These are phyloP conservation scores for Spizaetus ornatus DNA, from an alignment of 2,113 vertebrate species.

Conservation along the genomic window DNA sequence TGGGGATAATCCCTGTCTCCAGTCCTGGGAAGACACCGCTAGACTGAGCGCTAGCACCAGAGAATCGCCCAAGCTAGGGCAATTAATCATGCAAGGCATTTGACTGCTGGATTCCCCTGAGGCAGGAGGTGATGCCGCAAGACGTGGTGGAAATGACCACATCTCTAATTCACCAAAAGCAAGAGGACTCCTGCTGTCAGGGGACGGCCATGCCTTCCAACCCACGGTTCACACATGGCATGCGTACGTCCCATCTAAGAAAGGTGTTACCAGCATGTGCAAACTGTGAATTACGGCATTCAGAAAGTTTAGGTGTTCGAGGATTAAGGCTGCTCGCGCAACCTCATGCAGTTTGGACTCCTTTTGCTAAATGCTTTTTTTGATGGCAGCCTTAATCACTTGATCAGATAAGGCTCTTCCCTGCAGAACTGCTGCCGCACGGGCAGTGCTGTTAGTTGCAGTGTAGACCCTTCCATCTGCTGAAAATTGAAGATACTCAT, in stretches of 20 bases:
- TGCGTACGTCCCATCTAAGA: fast-evolving
- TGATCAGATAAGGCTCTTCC: background rate
- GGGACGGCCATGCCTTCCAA: background rate
- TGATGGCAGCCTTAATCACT: background rate
- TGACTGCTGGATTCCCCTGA: background rate
- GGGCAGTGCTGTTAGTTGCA: background rate
- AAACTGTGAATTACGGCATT: fast-evolving
- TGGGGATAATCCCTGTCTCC: background rate
- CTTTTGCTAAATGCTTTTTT: background rate
- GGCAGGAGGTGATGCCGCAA: fast-evolving
- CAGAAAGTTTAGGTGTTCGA: background rate
- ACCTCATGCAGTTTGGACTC: background rate
- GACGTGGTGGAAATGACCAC: background rate
- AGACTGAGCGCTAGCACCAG: background rate
- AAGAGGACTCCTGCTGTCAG: background rate
- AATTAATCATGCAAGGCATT: background rate
- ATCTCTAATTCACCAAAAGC: background rate
- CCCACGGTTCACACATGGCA: fast-evolving
- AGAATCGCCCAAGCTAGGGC: background rate
- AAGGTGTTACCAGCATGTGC: fast-evolving
- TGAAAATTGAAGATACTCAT: background rate
- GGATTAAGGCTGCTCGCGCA: background rate
- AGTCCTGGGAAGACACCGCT: background rate
- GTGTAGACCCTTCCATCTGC: background rate
- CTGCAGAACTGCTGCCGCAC: background rate